Evolutionary conservation across 2,797 vertebrate genomes (phyloP).

Genomic region (Clangula hyemalis): DNA sequence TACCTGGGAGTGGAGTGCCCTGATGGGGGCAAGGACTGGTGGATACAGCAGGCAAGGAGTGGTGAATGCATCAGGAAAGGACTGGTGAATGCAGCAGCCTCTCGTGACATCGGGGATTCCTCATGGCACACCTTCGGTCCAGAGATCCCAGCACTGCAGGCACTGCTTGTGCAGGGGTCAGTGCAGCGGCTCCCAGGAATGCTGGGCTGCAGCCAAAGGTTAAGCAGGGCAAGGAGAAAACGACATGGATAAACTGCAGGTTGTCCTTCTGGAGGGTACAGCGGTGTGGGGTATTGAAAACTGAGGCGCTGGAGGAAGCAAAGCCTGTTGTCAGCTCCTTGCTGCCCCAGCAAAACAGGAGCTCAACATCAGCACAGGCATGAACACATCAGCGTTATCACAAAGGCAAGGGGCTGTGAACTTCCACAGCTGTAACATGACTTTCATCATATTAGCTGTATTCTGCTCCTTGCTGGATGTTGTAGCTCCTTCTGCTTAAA

Average conservation of each 20-base stretch:
- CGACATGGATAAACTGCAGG: neutral
- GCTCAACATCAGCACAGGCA: neutral
- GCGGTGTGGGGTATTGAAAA: neutral
- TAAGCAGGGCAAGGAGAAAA: neutral
- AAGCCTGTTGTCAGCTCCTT: neutral
- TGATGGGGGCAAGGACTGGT: neutral
- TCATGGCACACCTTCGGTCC: neutral
- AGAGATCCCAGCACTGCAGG: neutral
- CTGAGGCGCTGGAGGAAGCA: accelerated
- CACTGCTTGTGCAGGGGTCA: neutral
- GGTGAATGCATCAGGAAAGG: neutral
- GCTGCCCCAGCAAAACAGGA: neutral
- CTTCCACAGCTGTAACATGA: neutral
- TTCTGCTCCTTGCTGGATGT: neutral
- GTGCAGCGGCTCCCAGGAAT: neutral
- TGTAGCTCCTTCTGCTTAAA: neutral
- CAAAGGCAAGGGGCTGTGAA: neutral
- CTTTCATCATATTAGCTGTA: neutral
- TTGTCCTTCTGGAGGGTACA: neutral
- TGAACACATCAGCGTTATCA: accelerated
- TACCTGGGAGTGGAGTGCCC: neutral
- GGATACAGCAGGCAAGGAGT: neutral
- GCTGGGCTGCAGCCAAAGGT: neutral
- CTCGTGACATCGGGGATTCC: neutral
- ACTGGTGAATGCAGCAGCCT: neutral